A percentile compares a stretch with the other conserved stretches of the same genome.
These are phyloP conservation scores for Molorchus minor DNA, from an alignment of 2,888 invertebrate genomes.

Conservation along the genomic window DNA sequence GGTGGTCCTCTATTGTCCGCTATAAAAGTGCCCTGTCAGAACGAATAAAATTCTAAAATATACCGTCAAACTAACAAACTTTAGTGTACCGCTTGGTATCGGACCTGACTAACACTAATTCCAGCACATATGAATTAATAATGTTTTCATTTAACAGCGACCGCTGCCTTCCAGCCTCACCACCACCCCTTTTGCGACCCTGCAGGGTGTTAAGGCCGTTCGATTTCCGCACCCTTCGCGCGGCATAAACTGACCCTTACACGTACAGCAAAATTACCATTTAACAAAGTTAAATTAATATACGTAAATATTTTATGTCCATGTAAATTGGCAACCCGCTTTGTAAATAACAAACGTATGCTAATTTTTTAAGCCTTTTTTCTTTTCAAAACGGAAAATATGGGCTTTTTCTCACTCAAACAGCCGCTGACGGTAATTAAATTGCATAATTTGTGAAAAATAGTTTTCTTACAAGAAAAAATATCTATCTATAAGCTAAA, in stretches of 20 bases:
- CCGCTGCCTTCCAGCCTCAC: conserved; percentile 5
- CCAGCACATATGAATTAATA: conserved; percentile 21
- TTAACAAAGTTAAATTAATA: conserved; percentile 41
- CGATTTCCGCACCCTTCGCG: conserved; percentile 27
- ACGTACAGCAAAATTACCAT: conserved; percentile 35
- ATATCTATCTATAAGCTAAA: too few relatives aligned
- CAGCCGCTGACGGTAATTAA: too few relatives aligned
- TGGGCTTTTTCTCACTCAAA: too few relatives aligned
- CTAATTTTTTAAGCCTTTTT: too few relatives aligned
- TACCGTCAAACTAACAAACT: conserved; percentile 20
- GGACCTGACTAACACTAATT: conserved; percentile 18
- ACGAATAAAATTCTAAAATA: conserved; percentile 22
- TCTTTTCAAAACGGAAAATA: too few relatives aligned
- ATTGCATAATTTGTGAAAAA: too few relatives aligned
- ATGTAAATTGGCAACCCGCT: conserved; percentile 35
- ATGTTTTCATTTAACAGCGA: conserved; percentile 22
- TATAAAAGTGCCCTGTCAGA: conserved; percentile 9
- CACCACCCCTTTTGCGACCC: too few relatives aligned
- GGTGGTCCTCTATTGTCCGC: conserved; percentile 1
- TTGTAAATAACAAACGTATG: conserved; percentile 19
- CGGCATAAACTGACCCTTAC: conserved; percentile 34
- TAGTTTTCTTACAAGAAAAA: too few relatives aligned
- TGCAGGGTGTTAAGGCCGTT: conserved; percentile 24
- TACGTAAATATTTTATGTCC: conserved; percentile 39
- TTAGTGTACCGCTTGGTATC: conserved; percentile 2